Percentiles rank a stretch among this genome's conserved stretches.
Evolutionary conservation across 53 echinoderm and acorn worm species (phyloP).

Genomic region (Echinometra lucunter): DNA sequence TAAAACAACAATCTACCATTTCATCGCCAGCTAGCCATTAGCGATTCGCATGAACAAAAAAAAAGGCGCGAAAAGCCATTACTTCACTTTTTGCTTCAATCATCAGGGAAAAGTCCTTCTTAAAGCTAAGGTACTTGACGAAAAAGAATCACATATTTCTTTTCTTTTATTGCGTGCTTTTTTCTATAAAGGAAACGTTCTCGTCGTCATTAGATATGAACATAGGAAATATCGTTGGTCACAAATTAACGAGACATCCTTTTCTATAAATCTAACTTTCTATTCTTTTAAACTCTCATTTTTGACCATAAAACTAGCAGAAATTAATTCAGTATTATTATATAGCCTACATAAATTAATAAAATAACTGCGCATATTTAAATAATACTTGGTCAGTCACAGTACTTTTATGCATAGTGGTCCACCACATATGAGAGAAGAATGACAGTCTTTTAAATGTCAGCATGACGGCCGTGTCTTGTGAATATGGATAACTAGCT

Average conservation of each 20-base stretch:
- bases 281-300: no score
- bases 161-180: background rate
- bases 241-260: background rate
- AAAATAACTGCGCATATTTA: no score
- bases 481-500: no score
- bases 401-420: no score
- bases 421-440: no score
- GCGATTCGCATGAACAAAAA: constrained; percentile 33
- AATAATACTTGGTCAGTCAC: no score
- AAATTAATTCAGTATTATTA: no score
- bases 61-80: constrained; percentile 63
- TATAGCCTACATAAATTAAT: no score
- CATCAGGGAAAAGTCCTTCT: background rate
- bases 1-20: constrained; percentile 60
- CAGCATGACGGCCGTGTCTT: no score
- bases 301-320: no score
- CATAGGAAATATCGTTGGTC: background rate
- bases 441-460: no score
- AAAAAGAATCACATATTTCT: constrained; percentile 2
- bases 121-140: background rate
- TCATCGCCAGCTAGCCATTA: constrained; percentile 48
- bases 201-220: background rate
- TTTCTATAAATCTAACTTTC: no score
- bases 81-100: constrained; percentile 43
- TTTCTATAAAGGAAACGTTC: background rate